These are phyloP conservation scores for Porites rus DNA, from an alignment of 92 coral and sea anemone genomes.

Conservation along the genomic window DNA sequence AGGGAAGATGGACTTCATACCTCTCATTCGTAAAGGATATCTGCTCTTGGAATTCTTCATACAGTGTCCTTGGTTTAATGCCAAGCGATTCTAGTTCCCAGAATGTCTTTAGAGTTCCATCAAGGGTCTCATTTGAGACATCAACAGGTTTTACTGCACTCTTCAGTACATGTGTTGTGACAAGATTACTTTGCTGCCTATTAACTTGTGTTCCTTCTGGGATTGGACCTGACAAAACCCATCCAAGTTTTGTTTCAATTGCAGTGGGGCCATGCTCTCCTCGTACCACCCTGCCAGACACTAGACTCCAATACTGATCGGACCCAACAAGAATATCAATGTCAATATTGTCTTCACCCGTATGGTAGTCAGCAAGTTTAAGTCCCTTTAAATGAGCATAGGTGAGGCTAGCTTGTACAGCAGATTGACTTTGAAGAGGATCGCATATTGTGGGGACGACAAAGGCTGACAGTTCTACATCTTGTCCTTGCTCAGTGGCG, in stretches of 20 bases:
- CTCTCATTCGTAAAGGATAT: slow-evolving; percentile 38
- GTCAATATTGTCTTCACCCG: too few species aligned
- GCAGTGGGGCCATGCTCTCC: slow-evolving; percentile 54
- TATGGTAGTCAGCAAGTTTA: slow-evolving; percentile 6
- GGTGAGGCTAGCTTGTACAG: not conserved
- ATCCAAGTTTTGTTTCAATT: slow-evolving; percentile 49
- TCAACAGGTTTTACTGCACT: too few species aligned
- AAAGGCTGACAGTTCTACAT: slow-evolving; percentile 14
- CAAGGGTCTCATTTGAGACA: too few species aligned
- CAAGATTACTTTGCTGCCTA: slow-evolving; percentile 30
- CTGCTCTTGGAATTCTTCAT: slow-evolving; percentile 16
- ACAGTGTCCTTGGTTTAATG: not conserved
- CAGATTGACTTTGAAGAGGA: not conserved
- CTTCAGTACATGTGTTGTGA: slow-evolving; percentile 58
- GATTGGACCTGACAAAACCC: slow-evolving; percentile 28
- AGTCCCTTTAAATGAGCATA: slow-evolving; percentile 4
- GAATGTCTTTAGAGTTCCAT: too few species aligned
- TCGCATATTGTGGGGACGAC: too few species aligned
- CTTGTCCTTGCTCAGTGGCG: slow-evolving; percentile 24
- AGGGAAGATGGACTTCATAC: slow-evolving; percentile 69
- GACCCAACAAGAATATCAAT: too few species aligned
- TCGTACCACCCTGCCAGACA: not conserved
- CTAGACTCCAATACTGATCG: not conserved
- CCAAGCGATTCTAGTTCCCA: too few species aligned
- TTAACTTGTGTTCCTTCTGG: not conserved